phyloP scores from a whole-genome alignment of 2,113 vertebrate genomes.

The Hymenochirus boettgeri region DNA sequence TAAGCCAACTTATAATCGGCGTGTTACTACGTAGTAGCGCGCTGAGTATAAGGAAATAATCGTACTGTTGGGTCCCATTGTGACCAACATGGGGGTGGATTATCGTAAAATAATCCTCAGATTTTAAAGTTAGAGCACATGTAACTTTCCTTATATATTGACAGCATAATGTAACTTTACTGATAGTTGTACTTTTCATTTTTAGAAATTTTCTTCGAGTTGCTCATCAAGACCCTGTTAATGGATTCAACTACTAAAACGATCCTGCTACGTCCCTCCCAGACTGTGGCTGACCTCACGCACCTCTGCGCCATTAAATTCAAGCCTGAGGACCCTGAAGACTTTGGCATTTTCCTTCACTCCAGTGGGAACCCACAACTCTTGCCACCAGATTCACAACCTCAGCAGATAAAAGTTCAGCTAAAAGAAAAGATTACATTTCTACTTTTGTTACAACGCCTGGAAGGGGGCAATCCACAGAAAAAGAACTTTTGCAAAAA shows the following conservation, averaged over 20 bases:
- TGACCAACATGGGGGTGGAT: too few species aligned
- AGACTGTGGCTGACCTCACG: conserved; percentile 43
- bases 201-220: conserved; percentile 54
- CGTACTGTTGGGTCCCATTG: too few species aligned
- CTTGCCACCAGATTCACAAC: conserved; percentile 35
- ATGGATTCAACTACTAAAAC: conserved; percentile 59
- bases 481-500: too few species aligned
- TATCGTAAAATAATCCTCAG: too few species aligned
- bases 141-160: too few species aligned
- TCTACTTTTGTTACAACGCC: conserved; percentile 52
- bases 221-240: conserved; percentile 54
- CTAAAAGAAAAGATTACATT: conserved; percentile 28
- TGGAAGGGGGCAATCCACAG: too few species aligned
- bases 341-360: conserved; percentile 50
- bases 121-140: too few species aligned
- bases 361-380: conserved; percentile 44
- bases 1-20: too few species aligned
- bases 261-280: conserved; percentile 46
- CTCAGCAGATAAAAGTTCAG: conserved; percentile 34
- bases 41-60: too few species aligned
- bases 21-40: too few species aligned
- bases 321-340: conserved; percentile 46
- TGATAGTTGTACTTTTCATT: background rate
- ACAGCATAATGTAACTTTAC: too few species aligned
- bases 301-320: conserved; percentile 57